These are phyloP conservation scores for Siphamia tubifer DNA, from an alignment of 2,113 vertebrate genomes.

Conservation along the genomic window DNA sequence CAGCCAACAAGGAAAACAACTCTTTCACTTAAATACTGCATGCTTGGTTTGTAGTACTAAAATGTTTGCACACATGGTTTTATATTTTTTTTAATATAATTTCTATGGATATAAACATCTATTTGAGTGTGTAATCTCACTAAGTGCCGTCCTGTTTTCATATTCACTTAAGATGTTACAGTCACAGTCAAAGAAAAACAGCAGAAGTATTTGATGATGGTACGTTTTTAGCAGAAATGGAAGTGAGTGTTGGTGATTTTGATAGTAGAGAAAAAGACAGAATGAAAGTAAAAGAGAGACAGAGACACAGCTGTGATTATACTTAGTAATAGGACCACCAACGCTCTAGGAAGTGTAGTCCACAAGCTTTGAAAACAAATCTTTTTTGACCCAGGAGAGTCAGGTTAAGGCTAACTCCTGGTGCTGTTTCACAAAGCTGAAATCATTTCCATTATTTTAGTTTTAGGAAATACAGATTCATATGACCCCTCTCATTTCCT, in stretches of 20 bases:
- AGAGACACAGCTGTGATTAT: slow-evolving; percentile 67
- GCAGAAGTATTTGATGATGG: slow-evolving; percentile 4
- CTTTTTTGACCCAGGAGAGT: slow-evolving; percentile 32
- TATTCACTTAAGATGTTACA: slow-evolving; percentile 18
- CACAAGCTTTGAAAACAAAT: slow-evolving; percentile 51
- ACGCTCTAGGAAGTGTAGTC: slow-evolving; percentile 52
- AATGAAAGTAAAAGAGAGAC: background rate
- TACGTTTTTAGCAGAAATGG: slow-evolving; percentile 19
- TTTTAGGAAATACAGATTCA: slow-evolving; percentile 13
- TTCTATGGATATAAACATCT: too few relatives aligned
- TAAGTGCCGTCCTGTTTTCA: too few relatives aligned
- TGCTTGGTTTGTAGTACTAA: slow-evolving; percentile 8
- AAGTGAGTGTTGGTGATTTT: background rate
- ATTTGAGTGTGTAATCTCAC: too few relatives aligned
- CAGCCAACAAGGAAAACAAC: background rate
- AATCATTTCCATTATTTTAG: slow-evolving; percentile 29
- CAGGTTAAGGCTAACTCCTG: slow-evolving; percentile 33
- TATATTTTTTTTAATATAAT: too few relatives aligned
- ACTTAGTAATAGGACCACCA: slow-evolving; percentile 67
- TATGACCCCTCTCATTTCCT: background rate
- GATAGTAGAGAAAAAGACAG: background rate
- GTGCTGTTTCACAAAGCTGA: slow-evolving; percentile 33
- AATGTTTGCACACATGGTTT: too few relatives aligned
- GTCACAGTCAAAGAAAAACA: slow-evolving; percentile 17
- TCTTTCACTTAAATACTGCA: background rate